Evolutionary conservation across 2,113 vertebrate genomes (phyloP).

Genomic region (Heteronetta atricapilla): DNA sequence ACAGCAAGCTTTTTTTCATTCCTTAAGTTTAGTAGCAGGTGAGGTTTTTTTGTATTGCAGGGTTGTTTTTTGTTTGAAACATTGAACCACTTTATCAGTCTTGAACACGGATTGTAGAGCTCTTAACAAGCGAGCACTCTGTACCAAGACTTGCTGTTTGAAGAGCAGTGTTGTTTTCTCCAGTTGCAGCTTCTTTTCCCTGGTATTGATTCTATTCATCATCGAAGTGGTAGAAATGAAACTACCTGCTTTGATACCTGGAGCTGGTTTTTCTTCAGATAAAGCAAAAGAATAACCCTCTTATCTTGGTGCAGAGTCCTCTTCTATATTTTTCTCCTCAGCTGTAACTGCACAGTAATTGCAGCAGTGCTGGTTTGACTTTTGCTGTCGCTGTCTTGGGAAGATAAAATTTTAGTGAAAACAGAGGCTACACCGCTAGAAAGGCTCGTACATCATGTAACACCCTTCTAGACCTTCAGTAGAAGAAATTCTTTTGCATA

Average conservation of each 20-base stretch:
- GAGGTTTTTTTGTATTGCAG: not conserved
- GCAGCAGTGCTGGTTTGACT: not conserved
- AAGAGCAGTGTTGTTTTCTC: not conserved
- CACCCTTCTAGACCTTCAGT: not conserved
- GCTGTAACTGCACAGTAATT: not conserved
- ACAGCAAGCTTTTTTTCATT: not conserved
- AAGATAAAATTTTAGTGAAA: not conserved
- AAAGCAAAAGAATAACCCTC: not conserved
- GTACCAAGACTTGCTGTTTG: not conserved
- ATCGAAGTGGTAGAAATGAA: not conserved
- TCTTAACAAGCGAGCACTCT: not conserved
- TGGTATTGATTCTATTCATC: not conserved
- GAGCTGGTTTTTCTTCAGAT: not conserved
- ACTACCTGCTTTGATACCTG: not conserved
- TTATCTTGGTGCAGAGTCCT: not conserved
- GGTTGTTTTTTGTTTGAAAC: not conserved
- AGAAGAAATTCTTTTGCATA: not conserved
- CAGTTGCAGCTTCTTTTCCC: not conserved
- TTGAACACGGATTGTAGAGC: not conserved
- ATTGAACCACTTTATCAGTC: not conserved
- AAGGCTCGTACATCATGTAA: not conserved
- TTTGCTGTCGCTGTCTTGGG: not conserved
- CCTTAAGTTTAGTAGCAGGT: not conserved
- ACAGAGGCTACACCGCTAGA: not conserved
- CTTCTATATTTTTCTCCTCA: not conserved